Conservation (phyloP, 2,113 vertebrate genomes). For the Rhinolophus ferrumequinum region DNA sequence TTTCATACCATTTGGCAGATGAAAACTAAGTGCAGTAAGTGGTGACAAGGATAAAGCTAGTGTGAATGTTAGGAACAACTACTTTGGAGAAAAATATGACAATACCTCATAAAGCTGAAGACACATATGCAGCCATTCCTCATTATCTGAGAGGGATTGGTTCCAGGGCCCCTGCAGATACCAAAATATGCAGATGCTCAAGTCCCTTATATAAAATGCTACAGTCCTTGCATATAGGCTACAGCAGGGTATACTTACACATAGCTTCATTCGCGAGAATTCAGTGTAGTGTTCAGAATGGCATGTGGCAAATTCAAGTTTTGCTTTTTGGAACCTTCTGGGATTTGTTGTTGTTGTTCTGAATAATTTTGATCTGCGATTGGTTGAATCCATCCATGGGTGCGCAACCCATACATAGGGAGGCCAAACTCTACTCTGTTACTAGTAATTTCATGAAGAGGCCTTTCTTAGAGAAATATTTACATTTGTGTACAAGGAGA, state of each 20-base stretch:
- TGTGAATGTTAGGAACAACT: neutral
- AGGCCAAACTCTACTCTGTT: neutral
- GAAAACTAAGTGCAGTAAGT: constrained; percentile 12
- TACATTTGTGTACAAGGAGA: neutral
- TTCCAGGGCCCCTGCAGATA: neutral
- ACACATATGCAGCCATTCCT: neutral
- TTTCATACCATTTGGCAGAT: neutral
- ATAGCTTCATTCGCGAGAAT: neutral
- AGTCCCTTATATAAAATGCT: neutral
- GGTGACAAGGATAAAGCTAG: neutral
- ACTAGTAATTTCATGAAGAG: neutral
- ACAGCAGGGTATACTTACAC: neutral
- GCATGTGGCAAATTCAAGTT: neutral
- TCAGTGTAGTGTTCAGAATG: neutral
- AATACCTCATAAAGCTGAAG: neutral
- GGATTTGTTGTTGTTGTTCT: neutral
- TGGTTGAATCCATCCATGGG: neutral
- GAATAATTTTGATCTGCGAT: neutral
- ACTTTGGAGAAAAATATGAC: neutral
- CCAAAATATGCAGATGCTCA: neutral
- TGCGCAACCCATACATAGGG: neutral
- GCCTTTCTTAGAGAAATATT: neutral
- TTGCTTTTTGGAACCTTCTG: neutral
- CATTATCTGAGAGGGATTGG: neutral
- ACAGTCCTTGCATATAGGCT: neutral